A percentile compares a stretch with the other conserved stretches of the same genome.
phyloP scores from a whole-genome alignment of 2,888 invertebrate genomes.

The Trachelus stipa region DNA sequence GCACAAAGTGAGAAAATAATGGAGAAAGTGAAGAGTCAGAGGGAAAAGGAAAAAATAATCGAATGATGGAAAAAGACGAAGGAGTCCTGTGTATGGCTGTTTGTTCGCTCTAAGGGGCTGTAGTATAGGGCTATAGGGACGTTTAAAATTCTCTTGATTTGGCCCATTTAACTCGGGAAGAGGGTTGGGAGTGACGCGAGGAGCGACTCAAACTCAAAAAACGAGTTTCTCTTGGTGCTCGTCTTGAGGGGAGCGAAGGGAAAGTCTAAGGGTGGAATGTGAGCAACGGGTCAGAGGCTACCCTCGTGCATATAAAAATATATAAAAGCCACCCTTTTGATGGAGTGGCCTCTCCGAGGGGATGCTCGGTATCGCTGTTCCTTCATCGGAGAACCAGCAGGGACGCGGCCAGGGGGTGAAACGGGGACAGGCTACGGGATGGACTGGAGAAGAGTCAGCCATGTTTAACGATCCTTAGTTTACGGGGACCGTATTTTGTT shows the following conservation, averaged over 20 bases:
- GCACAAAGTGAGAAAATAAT: neutral
- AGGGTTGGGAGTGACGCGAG: neutral
- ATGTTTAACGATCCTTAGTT: conserved; percentile 56
- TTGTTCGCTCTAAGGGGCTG: neutral
- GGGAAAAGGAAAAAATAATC: neutral
- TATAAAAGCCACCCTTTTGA: conserved; percentile 62
- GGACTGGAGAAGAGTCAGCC: conserved; percentile 22
- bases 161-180: neutral
- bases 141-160: neutral
- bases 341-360: conserved; percentile 58
- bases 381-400: conserved; percentile 50
- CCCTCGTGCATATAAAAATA: neutral
- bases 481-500: conserved; percentile 58
- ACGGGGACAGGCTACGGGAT: conserved; percentile 8
- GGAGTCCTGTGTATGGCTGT: neutral
- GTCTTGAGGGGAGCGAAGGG: neutral
- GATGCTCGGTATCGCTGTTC: conserved; percentile 46
- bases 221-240: neutral
- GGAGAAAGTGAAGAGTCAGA: neutral
- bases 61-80: too few species aligned
- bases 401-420: neutral
- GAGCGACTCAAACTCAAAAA: neutral
- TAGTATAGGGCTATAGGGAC: neutral
- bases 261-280: neutral
- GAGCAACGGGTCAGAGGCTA: conserved; percentile 2